Evolutionary conservation across 2,113 vertebrate species (phyloP).

Genomic region (Mobula hypostoma): DNA sequence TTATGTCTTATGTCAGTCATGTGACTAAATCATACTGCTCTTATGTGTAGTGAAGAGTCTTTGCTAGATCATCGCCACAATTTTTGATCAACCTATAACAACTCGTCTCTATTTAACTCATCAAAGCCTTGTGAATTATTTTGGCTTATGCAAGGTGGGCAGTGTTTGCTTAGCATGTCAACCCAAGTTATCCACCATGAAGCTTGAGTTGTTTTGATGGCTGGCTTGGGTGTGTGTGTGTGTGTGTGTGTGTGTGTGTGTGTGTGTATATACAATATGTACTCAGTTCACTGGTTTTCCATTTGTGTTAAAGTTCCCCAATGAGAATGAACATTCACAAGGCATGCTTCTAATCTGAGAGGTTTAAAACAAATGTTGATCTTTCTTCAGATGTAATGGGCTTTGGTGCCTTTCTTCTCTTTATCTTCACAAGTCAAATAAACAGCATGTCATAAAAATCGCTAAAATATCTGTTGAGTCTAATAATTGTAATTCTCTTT

Average conservation of each 20-base stretch:
- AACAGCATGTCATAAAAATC: neutral
- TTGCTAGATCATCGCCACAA: neutral
- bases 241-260: too few species aligned
- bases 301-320: neutral
- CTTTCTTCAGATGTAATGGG: neutral
- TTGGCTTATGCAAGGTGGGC: neutral
- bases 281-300: neutral
- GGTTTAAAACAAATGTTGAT: neutral
- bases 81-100: neutral
- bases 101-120: neutral
- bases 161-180: neutral
- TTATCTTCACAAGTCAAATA: neutral
- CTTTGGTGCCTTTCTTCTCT: neutral
- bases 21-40: neutral
- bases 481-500: neutral
- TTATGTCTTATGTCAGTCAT: neutral
- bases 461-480: neutral
- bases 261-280: too few species aligned
- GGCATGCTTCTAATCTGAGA: neutral
- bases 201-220: neutral
- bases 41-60: neutral
- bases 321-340: neutral
- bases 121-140: neutral
- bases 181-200: neutral
- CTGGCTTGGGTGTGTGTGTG: neutral